phyloP scores from a whole-genome alignment of 2,888 invertebrate genomes.

The Agrotis exclamationis region DNA sequence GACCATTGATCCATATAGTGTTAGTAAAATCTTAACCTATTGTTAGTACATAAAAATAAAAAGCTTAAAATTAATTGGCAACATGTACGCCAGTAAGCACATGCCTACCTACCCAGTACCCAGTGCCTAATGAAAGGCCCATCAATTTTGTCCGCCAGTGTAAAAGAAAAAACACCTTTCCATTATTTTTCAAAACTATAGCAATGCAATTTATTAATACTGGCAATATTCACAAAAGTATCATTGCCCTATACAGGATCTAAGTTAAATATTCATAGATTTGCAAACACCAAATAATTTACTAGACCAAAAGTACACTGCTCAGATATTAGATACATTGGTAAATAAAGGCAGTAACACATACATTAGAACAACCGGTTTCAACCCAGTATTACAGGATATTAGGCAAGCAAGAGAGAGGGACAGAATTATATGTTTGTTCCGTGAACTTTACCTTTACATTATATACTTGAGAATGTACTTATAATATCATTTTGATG shows the following conservation, averaged over 20 bases:
- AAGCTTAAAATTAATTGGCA: too few species aligned
- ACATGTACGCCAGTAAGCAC: too few species aligned
- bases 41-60: too few species aligned
- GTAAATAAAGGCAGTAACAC: conserved; percentile 42
- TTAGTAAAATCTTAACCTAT: too few species aligned
- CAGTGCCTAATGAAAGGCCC: too few species aligned
- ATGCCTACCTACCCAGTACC: too few species aligned
- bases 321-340: conserved; percentile 21
- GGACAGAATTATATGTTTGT: conserved; percentile 19
- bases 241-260: background rate
- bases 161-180: too few species aligned
- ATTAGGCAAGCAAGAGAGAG: conserved; percentile 55
- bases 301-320: conserved; percentile 7
- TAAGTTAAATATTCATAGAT: background rate
- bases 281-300: background rate
- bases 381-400: conserved; percentile 43
- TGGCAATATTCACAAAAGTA: background rate
- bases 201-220: too few species aligned
- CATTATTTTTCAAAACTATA: too few species aligned
- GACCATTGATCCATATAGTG: too few species aligned
- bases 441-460: conserved; percentile 59
- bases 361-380: conserved; percentile 48
- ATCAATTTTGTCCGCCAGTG: too few species aligned
- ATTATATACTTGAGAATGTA: background rate
- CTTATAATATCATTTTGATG: background rate